Evolutionary conservation across 1,140 invertebrate species (phyloP).

Genomic region (Thaumetopoea pityocampa): DNA sequence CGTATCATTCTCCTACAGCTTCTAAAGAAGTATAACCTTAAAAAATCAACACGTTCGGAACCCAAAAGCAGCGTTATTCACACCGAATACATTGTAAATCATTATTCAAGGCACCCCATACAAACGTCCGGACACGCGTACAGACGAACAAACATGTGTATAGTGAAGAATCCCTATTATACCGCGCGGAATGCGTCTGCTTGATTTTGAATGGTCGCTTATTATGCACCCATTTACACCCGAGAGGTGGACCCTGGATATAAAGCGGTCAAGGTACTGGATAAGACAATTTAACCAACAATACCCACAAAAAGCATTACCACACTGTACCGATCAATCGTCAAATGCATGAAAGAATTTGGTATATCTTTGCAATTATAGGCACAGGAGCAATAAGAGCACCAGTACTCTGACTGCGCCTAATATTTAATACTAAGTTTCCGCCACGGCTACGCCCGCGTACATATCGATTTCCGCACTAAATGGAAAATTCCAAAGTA

Average conservation of each 20-base stretch:
- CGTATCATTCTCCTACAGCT: constrained; percentile 12
- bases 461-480: too few relatives aligned
- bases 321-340: too few relatives aligned
- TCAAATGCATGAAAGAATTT: too few relatives aligned
- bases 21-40: background rate
- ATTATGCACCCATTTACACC: constrained; percentile 71
- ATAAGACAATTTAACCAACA: too few relatives aligned
- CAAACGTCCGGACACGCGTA: constrained; percentile 49
- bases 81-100: constrained; percentile 49
- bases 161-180: constrained; percentile 54
- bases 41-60: constrained; percentile 15
- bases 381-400: too few relatives aligned
- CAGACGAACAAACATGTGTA: constrained; percentile 51
- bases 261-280: constrained; percentile 5
- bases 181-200: constrained; percentile 36
- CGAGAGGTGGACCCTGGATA: constrained; percentile 22
- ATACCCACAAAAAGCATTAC: too few relatives aligned
- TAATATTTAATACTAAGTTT: too few relatives aligned
- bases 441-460: too few relatives aligned
- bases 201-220: constrained; percentile 64
- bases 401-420: too few relatives aligned
- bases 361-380: too few relatives aligned
- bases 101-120: constrained; percentile 51
- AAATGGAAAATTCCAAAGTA: too few relatives aligned
- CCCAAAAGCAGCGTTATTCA: constrained; percentile 19